Percentiles rank a stretch among this genome's conserved stretches.
Conservation (phyloP, 1,140 invertebrate species). For the Pseudomyrmex sp. region DNA sequence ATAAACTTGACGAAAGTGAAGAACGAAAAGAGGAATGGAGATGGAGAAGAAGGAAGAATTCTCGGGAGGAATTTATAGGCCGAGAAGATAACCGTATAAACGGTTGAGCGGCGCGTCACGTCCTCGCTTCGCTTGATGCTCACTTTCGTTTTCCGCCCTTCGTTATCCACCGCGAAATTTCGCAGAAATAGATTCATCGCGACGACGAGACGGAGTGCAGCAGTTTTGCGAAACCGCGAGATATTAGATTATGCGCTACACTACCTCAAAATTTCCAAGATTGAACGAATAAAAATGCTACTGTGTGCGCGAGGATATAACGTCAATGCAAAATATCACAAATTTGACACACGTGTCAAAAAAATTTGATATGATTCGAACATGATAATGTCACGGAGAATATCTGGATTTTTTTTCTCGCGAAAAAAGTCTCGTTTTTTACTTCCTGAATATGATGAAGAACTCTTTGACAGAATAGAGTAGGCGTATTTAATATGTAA, state of each 20-base stretch:
- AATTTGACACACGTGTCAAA: not conserved
- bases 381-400: not conserved
- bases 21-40: not conserved
- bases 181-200: conserved; percentile 28
- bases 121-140: not conserved
- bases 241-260: not conserved
- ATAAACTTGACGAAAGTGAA: conserved; percentile 20
- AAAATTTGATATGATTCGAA: conserved; percentile 18
- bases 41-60: conserved; percentile 9
- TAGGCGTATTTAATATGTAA: not conserved
- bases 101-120: conserved; percentile 20
- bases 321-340: conserved; percentile 22
- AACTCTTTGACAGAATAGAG: not conserved
- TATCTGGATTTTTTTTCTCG: not conserved
- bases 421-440: no score
- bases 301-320: not conserved
- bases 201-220: no score
- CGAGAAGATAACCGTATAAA: not conserved
- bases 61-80: conserved; percentile 33
- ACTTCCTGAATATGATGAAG: not conserved
- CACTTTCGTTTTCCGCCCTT: conserved; percentile 14
- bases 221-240: conserved; percentile 10
- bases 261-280: not conserved
- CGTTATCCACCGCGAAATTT: conserved; percentile 47
- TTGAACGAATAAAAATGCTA: not conserved